Base-by-base conservation (phyloP, 2,888 invertebrate genomes). In the Phoenoteleia sp. region DNA sequence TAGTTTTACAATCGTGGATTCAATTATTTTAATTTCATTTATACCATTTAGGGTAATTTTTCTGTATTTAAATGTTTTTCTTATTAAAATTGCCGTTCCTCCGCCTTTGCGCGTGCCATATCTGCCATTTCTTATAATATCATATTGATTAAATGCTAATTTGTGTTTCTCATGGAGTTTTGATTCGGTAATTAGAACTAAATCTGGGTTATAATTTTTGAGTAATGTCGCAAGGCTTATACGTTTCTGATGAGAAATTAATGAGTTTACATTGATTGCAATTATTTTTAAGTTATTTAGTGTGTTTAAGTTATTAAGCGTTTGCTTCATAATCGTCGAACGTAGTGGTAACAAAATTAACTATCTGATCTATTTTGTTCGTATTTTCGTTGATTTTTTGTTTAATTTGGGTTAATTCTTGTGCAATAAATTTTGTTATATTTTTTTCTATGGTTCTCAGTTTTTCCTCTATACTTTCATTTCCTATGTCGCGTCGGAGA, bases 51-150 rank as follows among this genome's bases (percentile, higher is more conserved):
- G 49, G 0, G 5, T 0, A 1, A 75, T 52, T 39, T 21, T 17
- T 39, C 42, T 54, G 17, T 54, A 54, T 39, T 54, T 75, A 15
- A 42, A 45, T 3, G 0, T 42, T 45, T 33, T 75, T 23, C 45
- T 75, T 7, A 87, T 75, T n/a, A 84, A 0, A 1, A 87, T 75
- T 0, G 87, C 86, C 3, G 86, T 85, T 0, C 84, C 84, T 0
- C 88, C 88, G 0, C 81, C 87, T 19, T 39, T 33, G 17, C 11
- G 9, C 0, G 47, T 13, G 9, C 11, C 21, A 2, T 60, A 54
- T 62, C 87, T 77, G 25, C 87, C 86, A 0, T 33, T 80, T 29
- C 87, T 52, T 0, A 87, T 69, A 5, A 87, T 11, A 5, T 75
- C 27, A 17, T 87, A 86, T 1, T 83, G 19, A n/a, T 62, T 29